Evolutionary conservation across 2,888 invertebrate species (phyloP).

Genomic region (Rhogogaster chlorosoma): DNA sequence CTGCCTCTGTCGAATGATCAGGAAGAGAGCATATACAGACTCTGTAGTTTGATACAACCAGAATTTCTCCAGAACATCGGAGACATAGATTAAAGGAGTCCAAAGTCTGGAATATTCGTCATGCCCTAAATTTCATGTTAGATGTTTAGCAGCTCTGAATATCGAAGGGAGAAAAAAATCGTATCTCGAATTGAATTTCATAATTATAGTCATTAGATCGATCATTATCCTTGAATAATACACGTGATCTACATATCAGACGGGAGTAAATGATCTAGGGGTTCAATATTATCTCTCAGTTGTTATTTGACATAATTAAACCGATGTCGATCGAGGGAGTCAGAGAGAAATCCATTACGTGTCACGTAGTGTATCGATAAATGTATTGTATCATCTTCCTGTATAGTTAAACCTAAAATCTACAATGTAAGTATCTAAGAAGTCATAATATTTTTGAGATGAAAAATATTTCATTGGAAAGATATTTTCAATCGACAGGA

Average conservation of each 20-base stretch:
- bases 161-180: neutral
- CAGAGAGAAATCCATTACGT: neutral
- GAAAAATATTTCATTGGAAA: slow-evolving; percentile 52
- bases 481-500: slow-evolving; percentile 55
- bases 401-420: neutral
- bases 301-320: neutral
- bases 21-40: slow-evolving; percentile 6
- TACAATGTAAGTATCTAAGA: neutral
- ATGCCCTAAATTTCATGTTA: neutral
- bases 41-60: slow-evolving; percentile 53
- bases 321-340: neutral
- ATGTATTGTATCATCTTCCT: slow-evolving; percentile 13
- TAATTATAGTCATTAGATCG: neutral
- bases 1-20: slow-evolving; percentile 52
- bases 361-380: neutral
- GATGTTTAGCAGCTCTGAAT: neutral
- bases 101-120: neutral
- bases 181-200: neutral
- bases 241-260: slow-evolving; percentile 22
- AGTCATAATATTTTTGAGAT: neutral
- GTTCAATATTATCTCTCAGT: neutral
- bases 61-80: slow-evolving; percentile 69
- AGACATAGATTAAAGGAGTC: slow-evolving; percentile 1
- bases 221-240: neutral
- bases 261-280: neutral